Evolutionary conservation across 2,113 vertebrate species (phyloP), one percentile per base, ranked within the genome.

Genomic region (Paracyprichromis sp.): DNA sequence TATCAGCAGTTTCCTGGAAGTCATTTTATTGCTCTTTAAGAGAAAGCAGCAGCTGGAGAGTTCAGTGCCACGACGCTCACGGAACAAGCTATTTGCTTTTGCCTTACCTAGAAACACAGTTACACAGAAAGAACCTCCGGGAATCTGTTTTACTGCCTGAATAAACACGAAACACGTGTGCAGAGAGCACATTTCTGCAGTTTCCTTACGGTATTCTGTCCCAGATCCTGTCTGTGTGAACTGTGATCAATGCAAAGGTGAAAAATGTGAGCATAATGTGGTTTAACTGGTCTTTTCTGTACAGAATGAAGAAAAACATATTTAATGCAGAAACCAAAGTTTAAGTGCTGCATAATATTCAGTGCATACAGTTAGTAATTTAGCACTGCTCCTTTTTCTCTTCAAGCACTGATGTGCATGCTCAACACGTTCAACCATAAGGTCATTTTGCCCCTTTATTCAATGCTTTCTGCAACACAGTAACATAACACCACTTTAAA

Each of bases 1-100:
- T 40, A 47, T 56, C 84, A 26, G 59, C 61, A 2, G 57, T 88
- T 96, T 95, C 94, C 92, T 95, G 85, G 92, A 95, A 94, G 83
- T 89, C 47, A 2, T n/a, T 90, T 86, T 45, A 86, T 13, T 26
- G 82, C 84, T 85, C 11, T 90, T 85, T 84, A 61, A n/a, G 47
- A 2, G 45, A 86, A 89, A 81, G 81, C 88, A 76, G 86, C 69
- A 66, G 86, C 78, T n/a, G 34, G 1, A n/a, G 82, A 89, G 82
- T 54, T 91, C 71, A 80, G 66, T 29, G 54, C 31, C 52, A 43
- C 9, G 7, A 47, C 82, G 63, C 83, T 86, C 40, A 52, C 14
- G 80, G 84, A 92, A 88, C 38, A 26, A 76, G 31, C 26, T 34
- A 11, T 92, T 83, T 86, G 76, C 31, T 40, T 40, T 84, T 61